These are phyloP conservation scores for Ophion ventricosus DNA, from an alignment of 2,888 invertebrate species.

Conservation along the genomic window DNA sequence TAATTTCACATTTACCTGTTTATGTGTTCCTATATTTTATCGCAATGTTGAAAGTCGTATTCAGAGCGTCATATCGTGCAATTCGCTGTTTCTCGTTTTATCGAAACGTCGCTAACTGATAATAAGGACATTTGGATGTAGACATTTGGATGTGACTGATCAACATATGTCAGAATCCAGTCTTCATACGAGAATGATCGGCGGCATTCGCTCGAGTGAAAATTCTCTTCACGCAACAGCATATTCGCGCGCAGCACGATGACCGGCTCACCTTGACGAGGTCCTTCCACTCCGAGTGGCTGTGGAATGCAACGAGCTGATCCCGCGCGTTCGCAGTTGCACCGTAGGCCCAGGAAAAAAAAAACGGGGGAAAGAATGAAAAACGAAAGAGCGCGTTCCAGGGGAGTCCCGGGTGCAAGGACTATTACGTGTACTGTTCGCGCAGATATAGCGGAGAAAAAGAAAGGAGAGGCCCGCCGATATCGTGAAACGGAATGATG, in stretches of 20 bases:
- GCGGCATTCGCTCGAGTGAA: slow-evolving; percentile 64
- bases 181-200: slow-evolving; percentile 33
- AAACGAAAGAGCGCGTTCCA: slow-evolving; percentile 24
- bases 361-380: slow-evolving; percentile 45
- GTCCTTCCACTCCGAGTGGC: slow-evolving; percentile 80
- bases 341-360: slow-evolving; percentile 45
- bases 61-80: too few species aligned
- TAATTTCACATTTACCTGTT: too few species aligned
- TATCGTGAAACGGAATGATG: slow-evolving; percentile 3
- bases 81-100: too few species aligned
- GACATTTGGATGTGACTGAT: neutral
- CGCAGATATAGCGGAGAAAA: slow-evolving; percentile 20
- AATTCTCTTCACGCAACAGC: slow-evolving; percentile 67
- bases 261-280: slow-evolving; percentile 81
- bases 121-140: neutral
- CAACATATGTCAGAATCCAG: neutral
- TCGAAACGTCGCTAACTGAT: too few species aligned
- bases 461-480: slow-evolving; percentile 16
- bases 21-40: too few species aligned
- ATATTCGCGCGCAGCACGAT: slow-evolving; percentile 67
- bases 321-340: slow-evolving; percentile 54
- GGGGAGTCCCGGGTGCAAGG: slow-evolving; percentile 45
- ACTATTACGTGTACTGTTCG: slow-evolving; percentile 37
- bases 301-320: slow-evolving; percentile 77
- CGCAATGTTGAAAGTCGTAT: too few species aligned